These are phyloP conservation scores for Trogon melanurus DNA, from an alignment of 2,113 vertebrate genomes.

Conservation along the genomic window DNA sequence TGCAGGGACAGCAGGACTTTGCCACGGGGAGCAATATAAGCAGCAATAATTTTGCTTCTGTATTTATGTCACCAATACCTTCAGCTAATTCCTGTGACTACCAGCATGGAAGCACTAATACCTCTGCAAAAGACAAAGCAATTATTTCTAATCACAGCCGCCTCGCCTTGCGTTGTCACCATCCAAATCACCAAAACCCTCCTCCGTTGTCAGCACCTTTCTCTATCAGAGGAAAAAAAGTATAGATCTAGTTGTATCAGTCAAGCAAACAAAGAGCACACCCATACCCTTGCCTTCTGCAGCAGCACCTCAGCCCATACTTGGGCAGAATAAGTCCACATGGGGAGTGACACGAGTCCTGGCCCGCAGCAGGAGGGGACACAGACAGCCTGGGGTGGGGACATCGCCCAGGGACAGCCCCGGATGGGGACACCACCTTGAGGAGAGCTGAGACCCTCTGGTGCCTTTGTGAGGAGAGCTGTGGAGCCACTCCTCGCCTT, in stretches of 20 bases:
- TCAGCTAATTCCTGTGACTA: constrained; percentile 44
- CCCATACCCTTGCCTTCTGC: rapidly evolving
- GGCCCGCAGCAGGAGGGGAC: too few species aligned
- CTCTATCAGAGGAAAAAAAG: not conserved
- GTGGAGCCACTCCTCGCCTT: not conserved
- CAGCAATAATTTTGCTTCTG: not conserved
- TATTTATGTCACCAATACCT: constrained; percentile 19
- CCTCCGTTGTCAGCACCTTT: not conserved
- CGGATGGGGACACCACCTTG: rapidly evolving
- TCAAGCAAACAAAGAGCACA: not conserved
- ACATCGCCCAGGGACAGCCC: not conserved
- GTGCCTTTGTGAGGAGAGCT: not conserved
- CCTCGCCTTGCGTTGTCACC: constrained; percentile 26
- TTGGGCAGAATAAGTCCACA: rapidly evolving
- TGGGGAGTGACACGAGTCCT: not conserved
- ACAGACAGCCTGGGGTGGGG: too few species aligned
- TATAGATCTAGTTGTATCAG: not conserved
- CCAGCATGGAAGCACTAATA: constrained; percentile 40
- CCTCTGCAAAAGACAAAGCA: constrained; percentile 65
- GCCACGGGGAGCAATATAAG: not conserved
- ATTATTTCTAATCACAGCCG: constrained; percentile 71
- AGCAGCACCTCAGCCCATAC: not conserved
- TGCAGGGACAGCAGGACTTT: not conserved
- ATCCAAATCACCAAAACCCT: not conserved
- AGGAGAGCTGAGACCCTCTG: too few species aligned